A percentile compares a stretch with the other conserved stretches of the same genome.
phyloP scores from a whole-genome alignment of 2,113 vertebrate genomes.

The Lepus timidus region DNA sequence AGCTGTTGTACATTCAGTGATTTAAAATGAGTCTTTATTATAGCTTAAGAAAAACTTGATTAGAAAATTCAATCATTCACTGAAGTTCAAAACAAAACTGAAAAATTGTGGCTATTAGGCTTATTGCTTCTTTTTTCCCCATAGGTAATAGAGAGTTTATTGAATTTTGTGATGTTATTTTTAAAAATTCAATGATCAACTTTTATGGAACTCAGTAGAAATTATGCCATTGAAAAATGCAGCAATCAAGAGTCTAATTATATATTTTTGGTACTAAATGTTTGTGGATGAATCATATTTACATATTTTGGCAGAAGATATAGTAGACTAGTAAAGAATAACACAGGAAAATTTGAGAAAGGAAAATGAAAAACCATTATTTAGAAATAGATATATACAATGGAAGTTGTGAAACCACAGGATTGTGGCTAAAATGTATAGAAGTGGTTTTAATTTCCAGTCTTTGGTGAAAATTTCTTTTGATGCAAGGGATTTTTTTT shows the following conservation, averaged over 20 bases:
- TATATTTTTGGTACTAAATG: not conserved
- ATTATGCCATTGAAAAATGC: not conserved
- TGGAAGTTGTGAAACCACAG: not conserved
- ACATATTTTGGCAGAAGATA: constrained; percentile 30
- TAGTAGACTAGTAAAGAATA: not conserved
- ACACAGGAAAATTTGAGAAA: not conserved
- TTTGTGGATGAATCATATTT: not conserved
- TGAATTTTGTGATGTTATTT: constrained; percentile 45
- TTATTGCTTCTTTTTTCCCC: not conserved
- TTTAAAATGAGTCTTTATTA: constrained; percentile 50
- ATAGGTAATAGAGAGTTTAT: constrained; percentile 17
- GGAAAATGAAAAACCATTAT: not conserved
- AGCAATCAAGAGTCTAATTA: not conserved
- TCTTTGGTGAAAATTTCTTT: constrained; percentile 17
- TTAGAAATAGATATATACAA: constrained; percentile 15
- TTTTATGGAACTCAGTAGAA: constrained; percentile 46
- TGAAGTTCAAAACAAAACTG: constrained; percentile 54
- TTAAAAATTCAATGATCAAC: not conserved
- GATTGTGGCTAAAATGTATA: not conserved
- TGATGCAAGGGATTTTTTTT: not conserved
- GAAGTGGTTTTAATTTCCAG: constrained; percentile 40
- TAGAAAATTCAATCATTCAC: constrained; percentile 19
- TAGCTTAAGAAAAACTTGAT: constrained; percentile 58
- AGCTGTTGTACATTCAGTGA: constrained; percentile 16
- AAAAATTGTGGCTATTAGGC: constrained; percentile 36